These are phyloP conservation scores for Lasiurus cinereus DNA, from an alignment of 2,113 vertebrate species.

Conservation along the genomic window DNA sequence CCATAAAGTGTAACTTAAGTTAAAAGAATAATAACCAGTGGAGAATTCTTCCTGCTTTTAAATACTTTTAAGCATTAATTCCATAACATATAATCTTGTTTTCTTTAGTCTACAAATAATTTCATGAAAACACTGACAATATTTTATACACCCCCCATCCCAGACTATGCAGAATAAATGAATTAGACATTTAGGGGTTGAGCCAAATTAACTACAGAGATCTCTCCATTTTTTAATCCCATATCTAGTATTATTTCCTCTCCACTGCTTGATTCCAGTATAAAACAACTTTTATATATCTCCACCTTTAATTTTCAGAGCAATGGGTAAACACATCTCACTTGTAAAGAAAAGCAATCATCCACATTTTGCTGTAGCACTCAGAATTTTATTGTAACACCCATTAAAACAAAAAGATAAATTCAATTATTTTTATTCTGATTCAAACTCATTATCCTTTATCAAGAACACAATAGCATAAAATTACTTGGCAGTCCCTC, in stretches of 20 bases:
- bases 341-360: conserved; percentile 39
- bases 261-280: not conserved
- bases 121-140: conserved; percentile 37
- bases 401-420: conserved; percentile 58
- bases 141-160: conserved; percentile 27
- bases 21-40: conserved; percentile 50
- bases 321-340: not conserved
- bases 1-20: conserved; percentile 18
- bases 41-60: conserved; percentile 23
- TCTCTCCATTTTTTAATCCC: not conserved
- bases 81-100: not conserved
- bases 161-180: not conserved
- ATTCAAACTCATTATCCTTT: conserved; percentile 60
- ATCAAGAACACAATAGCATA: conserved; percentile 14
- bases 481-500: conserved; percentile 35
- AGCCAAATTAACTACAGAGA: not conserved
- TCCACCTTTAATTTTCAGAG: conserved; percentile 31
- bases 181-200: not conserved
- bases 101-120: conserved; percentile 63
- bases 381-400: conserved; percentile 39
- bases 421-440: conserved; percentile 58
- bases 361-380: conserved; percentile 28
- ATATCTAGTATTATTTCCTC: conserved; percentile 45
- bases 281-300: conserved; percentile 15
- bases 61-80: conserved; percentile 52